Evolutionary conservation across 2,113 vertebrate species (phyloP), one percentile per base, ranked within the genome.

Genomic region (Rostratula benghalensis): DNA sequence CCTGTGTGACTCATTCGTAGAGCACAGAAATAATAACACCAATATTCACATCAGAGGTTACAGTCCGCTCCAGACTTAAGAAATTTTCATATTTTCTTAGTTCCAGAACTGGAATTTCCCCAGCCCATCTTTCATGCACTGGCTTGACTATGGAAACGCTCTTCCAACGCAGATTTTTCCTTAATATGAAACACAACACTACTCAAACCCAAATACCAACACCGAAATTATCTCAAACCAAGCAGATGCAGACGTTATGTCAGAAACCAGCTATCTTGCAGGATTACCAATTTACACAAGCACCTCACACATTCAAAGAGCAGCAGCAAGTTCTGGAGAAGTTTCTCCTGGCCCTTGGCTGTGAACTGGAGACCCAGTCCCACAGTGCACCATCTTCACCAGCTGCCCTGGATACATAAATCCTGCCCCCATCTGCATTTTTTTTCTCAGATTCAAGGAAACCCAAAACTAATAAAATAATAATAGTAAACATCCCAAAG

Each of bases 41-140:
- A 57, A 17, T 21, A 20, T 9, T 63, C 21, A 23, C 35, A 31
- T 63, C 23, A 67, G 31, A 51, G 63, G 21, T 31, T 79, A 56
- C 0, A 0, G 11, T 16, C 50, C 4, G 1, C 7, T 31, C 53
- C 41, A 50, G 30, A 60, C 37, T 50, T 50, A 37, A 45, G 41
- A 76, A 83, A 33, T 11, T 59, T 77, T 6, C 27, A 6, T 13
- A 46, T 48, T 51, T 51, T 37, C 78, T 43, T 30, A 43, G 13
- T 35, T 81, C 51, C 59, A 67, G 14, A 61, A 3, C 18, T 27
- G 71, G n/a, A 67, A 54, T 57, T 77, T 69, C 39, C 63, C 28
- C 60, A 91, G 30, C 33, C 9, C 46, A 37, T 41, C 78, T 61
- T 50, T 48, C 81, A 65, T 6, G 39, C 37, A 27, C 11, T 25